Conservation (phyloP, 2,797 vertebrate species). For the Sternotherus odoratus region DNA sequence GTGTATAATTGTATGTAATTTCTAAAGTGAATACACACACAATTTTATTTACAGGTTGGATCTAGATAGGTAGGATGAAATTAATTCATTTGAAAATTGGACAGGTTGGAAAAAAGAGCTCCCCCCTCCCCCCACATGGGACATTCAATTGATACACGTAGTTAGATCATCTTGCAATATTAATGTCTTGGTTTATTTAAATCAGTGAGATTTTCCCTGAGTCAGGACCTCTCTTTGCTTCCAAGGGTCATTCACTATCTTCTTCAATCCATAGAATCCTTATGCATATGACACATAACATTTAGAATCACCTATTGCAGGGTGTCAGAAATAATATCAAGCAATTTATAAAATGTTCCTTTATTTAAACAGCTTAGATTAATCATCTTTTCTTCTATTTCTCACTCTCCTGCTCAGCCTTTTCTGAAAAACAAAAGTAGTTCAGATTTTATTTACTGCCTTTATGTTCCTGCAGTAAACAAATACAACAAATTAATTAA, state of each 20-base stretch:
- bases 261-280: neutral
- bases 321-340: neutral
- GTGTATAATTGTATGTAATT: neutral
- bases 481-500: constrained; percentile 36
- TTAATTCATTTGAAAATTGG: neutral
- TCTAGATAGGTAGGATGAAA: neutral
- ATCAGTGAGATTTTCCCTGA: neutral
- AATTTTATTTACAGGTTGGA: neutral
- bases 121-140: accelerated
- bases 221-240: neutral
- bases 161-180: neutral
- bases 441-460: constrained; percentile 45
- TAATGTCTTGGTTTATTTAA: neutral
- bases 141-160: neutral
- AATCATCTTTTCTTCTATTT: neutral
- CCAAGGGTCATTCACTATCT: neutral
- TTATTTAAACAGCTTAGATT: neutral
- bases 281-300: accelerated
- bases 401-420: neutral
- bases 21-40: neutral
- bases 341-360: neutral
- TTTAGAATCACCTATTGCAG: neutral
- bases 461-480: constrained; percentile 47
- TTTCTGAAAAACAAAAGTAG: constrained; percentile 23
- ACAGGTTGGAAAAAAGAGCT: neutral